These are phyloP conservation scores for Tipula vernalis DNA, from an alignment of 2,888 invertebrate species.

Conservation along the genomic window DNA sequence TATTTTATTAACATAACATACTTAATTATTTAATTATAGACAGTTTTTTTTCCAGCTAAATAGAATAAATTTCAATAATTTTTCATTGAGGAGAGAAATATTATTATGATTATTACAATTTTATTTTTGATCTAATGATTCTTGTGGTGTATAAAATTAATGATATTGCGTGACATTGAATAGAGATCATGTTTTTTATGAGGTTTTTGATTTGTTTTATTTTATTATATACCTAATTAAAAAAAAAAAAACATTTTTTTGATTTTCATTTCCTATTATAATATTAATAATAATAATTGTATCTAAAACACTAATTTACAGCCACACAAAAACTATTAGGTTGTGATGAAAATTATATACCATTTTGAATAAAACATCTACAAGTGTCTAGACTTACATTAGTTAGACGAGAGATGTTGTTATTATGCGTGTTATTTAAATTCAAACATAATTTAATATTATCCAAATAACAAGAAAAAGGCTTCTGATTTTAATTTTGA, in stretches of 20 bases:
- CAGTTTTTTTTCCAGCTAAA: neutral
- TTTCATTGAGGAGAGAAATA: neutral
- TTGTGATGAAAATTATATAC: neutral
- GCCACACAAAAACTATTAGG: neutral
- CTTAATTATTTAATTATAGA: neutral
- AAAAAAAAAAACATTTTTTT: neutral
- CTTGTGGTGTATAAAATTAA: neutral
- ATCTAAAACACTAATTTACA: neutral
- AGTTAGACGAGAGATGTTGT: neutral
- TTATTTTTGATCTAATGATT: neutral
- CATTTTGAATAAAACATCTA: neutral
- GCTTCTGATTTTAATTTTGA: neutral
- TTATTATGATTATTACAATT: neutral
- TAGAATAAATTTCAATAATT: neutral
- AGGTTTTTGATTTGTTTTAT: neutral
- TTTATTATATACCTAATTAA: neutral
- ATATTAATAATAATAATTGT: neutral
- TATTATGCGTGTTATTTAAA: neutral
- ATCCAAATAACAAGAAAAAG: neutral
- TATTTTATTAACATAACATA: neutral
- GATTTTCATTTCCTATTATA: neutral
- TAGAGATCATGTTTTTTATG: neutral
- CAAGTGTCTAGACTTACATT: neutral
- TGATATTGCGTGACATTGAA: neutral
- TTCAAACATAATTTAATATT: neutral